These are phyloP conservation scores for Cydia splendana DNA, from an alignment of 1,140 invertebrate species.

Conservation along the genomic window DNA sequence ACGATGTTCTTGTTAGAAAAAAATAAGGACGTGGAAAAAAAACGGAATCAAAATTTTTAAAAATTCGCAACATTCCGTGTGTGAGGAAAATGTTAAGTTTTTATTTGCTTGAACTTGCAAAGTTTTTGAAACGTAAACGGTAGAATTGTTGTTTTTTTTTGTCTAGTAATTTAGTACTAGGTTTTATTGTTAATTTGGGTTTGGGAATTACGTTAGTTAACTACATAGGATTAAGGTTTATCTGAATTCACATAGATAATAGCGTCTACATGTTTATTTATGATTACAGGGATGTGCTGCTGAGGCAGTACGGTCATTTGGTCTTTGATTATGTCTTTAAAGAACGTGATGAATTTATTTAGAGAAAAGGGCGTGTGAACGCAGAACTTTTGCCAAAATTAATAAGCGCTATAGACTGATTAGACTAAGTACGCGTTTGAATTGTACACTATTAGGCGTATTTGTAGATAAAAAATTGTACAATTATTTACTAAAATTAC, in stretches of 20 bases:
- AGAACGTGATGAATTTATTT: slow-evolving; percentile 64
- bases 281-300: slow-evolving; percentile 78
- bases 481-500: slow-evolving; percentile 75
- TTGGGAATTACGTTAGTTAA: slow-evolving; percentile 77
- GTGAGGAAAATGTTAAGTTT: slow-evolving; percentile 73
- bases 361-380: slow-evolving; percentile 52
- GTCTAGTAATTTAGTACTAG: slow-evolving; percentile 73
- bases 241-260: slow-evolving; percentile 76
- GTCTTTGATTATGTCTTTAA: slow-evolving; percentile 43
- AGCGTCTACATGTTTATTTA: slow-evolving; percentile 74
- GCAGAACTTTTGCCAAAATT: slow-evolving; percentile 72
- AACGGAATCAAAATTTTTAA: slow-evolving; percentile 57
- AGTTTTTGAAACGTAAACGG: slow-evolving; percentile 52
- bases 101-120: slow-evolving; percentile 74
- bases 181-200: slow-evolving; percentile 78
- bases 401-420: slow-evolving; percentile 80
- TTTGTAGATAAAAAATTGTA: slow-evolving; percentile 76
- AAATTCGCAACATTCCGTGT: slow-evolving; percentile 74
- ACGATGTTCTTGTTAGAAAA: slow-evolving; percentile 67
- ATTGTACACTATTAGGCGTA: slow-evolving; percentile 79
- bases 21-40: slow-evolving; percentile 46
- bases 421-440: slow-evolving; percentile 77
- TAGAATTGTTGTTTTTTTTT: slow-evolving; percentile 77
- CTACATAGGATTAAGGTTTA: slow-evolving; percentile 75
- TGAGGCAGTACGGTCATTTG: slow-evolving; percentile 64